Evolutionary conservation across 1,140 invertebrate genomes (phyloP).

Genomic region (Pseudomyrmex gracilis): DNA sequence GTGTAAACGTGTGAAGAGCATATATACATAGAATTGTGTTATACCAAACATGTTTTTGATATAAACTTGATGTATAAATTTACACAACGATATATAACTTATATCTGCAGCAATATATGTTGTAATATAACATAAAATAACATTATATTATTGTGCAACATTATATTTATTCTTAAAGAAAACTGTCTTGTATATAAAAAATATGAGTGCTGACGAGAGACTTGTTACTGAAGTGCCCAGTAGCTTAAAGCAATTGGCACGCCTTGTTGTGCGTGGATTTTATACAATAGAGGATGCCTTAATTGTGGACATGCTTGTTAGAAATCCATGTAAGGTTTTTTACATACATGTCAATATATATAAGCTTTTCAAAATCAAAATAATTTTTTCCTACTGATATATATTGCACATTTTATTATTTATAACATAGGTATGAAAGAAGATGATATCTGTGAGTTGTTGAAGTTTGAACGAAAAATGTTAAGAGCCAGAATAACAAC

Average conservation of each 20-base stretch:
- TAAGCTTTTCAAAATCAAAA: conserved; percentile 6
- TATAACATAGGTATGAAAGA: conserved; percentile 94
- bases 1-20: too few relatives aligned
- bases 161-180: conserved; percentile 17
- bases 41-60: background rate
- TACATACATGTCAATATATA: background rate
- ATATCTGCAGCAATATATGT: too few relatives aligned
- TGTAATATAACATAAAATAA: conserved; percentile 11
- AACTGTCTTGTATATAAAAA: conserved; percentile 25
- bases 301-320: conserved; percentile 97
- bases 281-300: conserved; percentile 97
- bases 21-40: too few relatives aligned
- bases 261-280: conserved; percentile 96
- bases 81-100: too few relatives aligned
- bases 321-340: conserved; percentile 93
- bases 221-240: conserved; percentile 94
- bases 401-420: background rate
- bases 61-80: background rate
- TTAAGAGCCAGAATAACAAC: conserved; percentile 94
- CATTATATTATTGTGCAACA: background rate
- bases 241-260: conserved; percentile 95
- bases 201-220: conserved; percentile 83
- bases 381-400: conserved; percentile 44
- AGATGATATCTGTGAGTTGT: conserved; percentile 96
- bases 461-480: conserved; percentile 98